Conservation (phyloP, 2,113 vertebrate species). For the Acinonyx jubatus region DNA sequence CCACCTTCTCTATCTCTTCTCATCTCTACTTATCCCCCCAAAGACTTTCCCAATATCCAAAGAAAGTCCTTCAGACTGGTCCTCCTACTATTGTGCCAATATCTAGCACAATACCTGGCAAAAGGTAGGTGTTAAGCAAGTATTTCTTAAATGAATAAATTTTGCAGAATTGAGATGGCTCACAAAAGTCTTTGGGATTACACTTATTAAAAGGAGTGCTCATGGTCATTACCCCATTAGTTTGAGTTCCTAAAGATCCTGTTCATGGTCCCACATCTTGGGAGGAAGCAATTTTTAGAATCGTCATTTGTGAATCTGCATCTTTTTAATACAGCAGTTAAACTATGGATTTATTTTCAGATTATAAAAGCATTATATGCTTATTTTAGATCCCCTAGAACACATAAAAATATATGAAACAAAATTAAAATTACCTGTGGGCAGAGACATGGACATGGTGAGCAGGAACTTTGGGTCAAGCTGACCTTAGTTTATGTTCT, state of each 20-base stretch:
- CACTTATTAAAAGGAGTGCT: not conserved
- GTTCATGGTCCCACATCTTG: not conserved
- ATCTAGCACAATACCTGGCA: not conserved
- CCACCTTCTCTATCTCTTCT: not conserved
- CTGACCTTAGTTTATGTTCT: not conserved
- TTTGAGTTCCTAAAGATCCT: not conserved
- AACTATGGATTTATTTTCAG: not conserved
- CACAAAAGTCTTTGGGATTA: not conserved
- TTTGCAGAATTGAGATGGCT: not conserved
- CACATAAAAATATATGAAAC: not conserved
- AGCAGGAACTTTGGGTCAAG: not conserved
- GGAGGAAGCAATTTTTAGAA: not conserved
- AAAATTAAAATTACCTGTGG: not conserved
- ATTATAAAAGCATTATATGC: not conserved
- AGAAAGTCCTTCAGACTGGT: not conserved
- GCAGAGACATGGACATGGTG: not conserved
- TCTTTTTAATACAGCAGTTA: not conserved
- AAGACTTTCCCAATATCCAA: not conserved
- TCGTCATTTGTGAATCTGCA: not conserved
- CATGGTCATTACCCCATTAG: not conserved
- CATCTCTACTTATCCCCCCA: not conserved
- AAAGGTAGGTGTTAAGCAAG: not conserved
- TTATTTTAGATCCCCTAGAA: not conserved
- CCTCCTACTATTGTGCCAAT: not conserved
- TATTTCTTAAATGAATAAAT: conserved; percentile 18